Evolutionary conservation across 2,888 invertebrate species (phyloP), one percentile per base, ranked within the genome.

Genomic region (Microctonus hyperodae): DNA sequence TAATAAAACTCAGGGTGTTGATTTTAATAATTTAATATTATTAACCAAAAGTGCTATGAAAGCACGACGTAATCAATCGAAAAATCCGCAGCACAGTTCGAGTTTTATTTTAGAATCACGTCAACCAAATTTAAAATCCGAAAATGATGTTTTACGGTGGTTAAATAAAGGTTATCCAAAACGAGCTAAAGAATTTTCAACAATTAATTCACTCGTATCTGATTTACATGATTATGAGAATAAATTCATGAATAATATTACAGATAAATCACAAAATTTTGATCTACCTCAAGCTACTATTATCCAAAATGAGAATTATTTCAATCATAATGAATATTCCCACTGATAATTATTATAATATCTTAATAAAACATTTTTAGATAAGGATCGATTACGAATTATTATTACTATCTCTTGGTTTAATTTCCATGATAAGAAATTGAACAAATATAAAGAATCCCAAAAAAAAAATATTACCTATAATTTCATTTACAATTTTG

Each of bases 21-120:
- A 83, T 66, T 83, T 81, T 50, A 82, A 78, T 48, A 83, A 83
- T 70, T 70, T 83, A 5, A 83, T 83, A 63, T 63, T 83, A 0
- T 50, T 83, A 56, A 83, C 83, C 6, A 83, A 81, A 51, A 82
- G 73, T 58, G 81, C 78, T 0, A 77, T 79, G 76, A 81, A 79
- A 64, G 75, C 76, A 5, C 70, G 77, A 25, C 72, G 80, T 0
- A 76, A 73, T 33, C 79, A 78, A 37, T 70, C 79, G 25, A 82
- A 79, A 40, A 74, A 71, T 40, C 69, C 70, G 0, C 70, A 69
- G 16, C 69, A 69, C 16, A 64, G 65, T 0, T 70, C 74, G 10
- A 72, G 69, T 31, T 72, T 76, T 37, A 70, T 74, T 13, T 48
- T 77, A n/a, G 79, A 77, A 31, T 71, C 75, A 9, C 73, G 71